phyloP scores from a whole-genome alignment of 2,113 vertebrate genomes.

The Eretmodus cyanostictus region DNA sequence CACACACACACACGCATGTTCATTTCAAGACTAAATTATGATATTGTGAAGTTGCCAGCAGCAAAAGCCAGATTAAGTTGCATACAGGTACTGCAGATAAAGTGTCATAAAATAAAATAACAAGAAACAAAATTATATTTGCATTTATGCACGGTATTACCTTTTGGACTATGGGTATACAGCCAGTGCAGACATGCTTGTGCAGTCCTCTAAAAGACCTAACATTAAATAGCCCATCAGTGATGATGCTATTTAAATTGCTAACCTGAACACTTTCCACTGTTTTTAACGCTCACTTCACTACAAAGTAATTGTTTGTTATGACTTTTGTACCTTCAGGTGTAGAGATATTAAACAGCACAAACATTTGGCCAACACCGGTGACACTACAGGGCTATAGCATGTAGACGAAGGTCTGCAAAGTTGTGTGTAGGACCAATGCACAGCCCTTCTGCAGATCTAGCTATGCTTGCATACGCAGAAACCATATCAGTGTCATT shows the following conservation, averaged over 20 bases:
- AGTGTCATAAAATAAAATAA: neutral
- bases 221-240: neutral
- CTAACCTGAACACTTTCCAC: neutral
- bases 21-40: neutral
- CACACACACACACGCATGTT: neutral
- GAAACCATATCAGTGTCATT: neutral
- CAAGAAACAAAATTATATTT: neutral
- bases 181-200: neutral
- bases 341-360: neutral
- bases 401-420: neutral
- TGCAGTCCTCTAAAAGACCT: fast-evolving
- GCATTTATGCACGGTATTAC: fast-evolving
- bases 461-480: neutral
- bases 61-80: neutral
- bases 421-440: neutral
- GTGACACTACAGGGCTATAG: neutral
- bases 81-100: neutral
- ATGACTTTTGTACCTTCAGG: neutral
- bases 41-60: neutral
- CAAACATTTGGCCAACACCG: neutral
- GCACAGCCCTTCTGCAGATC: neutral
- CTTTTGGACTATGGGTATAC: neutral
- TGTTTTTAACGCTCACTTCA: neutral
- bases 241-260: fast-evolving
- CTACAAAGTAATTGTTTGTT: neutral